Conservation (phyloP, 2,797 vertebrate genomes). For the Gallinago nigripennis region DNA sequence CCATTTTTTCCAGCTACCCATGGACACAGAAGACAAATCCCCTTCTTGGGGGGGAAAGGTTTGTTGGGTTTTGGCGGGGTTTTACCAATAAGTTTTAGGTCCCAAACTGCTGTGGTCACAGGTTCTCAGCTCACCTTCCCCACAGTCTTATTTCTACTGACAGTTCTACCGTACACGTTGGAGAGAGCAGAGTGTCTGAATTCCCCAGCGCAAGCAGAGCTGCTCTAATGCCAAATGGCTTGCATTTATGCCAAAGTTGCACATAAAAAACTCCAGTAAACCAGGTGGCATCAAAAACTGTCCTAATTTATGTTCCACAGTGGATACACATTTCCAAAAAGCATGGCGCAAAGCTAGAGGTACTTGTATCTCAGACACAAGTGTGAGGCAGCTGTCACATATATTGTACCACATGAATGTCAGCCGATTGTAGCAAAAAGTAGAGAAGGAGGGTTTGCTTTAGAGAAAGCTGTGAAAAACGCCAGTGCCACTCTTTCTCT, state of each 20-base stretch:
- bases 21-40: background rate
- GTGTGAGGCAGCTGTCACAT: background rate
- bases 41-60: background rate
- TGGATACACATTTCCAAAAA: background rate
- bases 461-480: background rate
- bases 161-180: background rate
- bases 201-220: background rate
- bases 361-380: background rate
- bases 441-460: background rate
- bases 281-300: background rate
- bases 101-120: background rate
- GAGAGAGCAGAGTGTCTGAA: background rate
- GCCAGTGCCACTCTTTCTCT: background rate
- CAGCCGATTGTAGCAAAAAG: background rate
- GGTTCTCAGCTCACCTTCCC: background rate
- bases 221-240: background rate
- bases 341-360: background rate
- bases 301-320: background rate
- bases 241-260: background rate
- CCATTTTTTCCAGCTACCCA: background rate
- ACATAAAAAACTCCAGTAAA: background rate
- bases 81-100: background rate
- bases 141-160: background rate
- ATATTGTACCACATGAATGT: background rate
- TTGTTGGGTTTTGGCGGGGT: fast-evolving